Conservation (phyloP, 2,888 invertebrate genomes). For the Lepidocyrtinus sp. region DNA sequence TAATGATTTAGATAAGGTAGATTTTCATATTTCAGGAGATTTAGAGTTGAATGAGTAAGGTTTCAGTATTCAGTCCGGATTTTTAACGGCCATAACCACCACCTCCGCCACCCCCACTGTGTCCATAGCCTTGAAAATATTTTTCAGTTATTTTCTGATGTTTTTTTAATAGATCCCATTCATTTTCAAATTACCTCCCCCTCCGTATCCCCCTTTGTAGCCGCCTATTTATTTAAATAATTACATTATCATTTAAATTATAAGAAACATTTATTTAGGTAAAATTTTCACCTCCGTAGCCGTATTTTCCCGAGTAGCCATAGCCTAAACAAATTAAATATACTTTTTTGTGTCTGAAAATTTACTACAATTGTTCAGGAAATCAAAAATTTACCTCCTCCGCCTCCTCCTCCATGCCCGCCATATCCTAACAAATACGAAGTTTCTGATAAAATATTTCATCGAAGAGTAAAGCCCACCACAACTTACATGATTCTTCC, state of each 20-base stretch:
- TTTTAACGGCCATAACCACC: constrained; percentile 25
- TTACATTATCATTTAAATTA: neutral
- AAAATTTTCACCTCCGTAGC: no score
- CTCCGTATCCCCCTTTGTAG: no score
- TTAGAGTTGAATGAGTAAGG: constrained; percentile 7
- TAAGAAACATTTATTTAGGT: neutral
- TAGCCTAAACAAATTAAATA: neutral
- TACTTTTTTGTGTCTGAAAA: neutral
- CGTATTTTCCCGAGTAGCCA: neutral
- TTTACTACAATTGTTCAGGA: neutral
- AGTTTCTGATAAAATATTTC: constrained; percentile 4
- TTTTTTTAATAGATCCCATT: no score
- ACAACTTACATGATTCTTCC: constrained; percentile 19
- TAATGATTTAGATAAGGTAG: neutral
- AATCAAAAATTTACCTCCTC: neutral
- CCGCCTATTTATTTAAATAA: no score
- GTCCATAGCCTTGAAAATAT: no score
- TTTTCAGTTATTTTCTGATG: no score
- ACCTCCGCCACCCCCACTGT: constrained; percentile 23
- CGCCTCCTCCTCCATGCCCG: constrained; percentile 30
- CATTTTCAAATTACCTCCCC: no score
- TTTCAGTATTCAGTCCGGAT: neutral
- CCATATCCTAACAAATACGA: constrained; percentile 25
- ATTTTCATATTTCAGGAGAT: neutral
- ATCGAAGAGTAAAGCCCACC: constrained; percentile 18